Conservation (phyloP, 2,113 vertebrate species). For the Cygnus atratus region DNA sequence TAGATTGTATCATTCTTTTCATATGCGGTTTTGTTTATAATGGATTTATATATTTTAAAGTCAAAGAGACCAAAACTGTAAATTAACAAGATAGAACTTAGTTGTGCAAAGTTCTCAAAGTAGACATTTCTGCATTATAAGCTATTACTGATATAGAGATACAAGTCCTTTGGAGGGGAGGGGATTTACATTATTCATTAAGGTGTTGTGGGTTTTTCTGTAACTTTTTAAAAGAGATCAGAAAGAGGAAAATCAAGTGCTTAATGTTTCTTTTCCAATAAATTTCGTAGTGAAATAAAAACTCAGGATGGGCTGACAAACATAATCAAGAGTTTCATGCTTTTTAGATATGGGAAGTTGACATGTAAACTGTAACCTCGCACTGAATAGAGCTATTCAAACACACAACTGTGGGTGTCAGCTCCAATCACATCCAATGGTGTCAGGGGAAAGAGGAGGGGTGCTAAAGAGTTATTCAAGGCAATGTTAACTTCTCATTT, state of each 20-base stretch:
- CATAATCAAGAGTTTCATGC: slow-evolving; percentile 21
- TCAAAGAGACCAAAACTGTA: neutral
- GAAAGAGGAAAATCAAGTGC: neutral
- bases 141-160: neutral
- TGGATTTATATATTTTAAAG: slow-evolving; percentile 9
- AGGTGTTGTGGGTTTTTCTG: neutral
- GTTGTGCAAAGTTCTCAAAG: neutral
- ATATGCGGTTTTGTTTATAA: neutral
- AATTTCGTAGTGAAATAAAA: slow-evolving; percentile 42
- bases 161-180: neutral
- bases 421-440: slow-evolving; percentile 24
- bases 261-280: slow-evolving; percentile 28
- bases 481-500: neutral
- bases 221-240: neutral
- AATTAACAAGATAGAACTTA: neutral
- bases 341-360: slow-evolving; percentile 21
- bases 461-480: slow-evolving; percentile 13
- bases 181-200: neutral
- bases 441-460: neutral
- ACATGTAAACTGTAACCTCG: slow-evolving; percentile 39
- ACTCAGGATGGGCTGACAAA: slow-evolving; percentile 53
- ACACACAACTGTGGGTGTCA: slow-evolving; percentile 38
- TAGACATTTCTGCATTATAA: neutral
- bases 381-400: slow-evolving; percentile 40
- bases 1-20: neutral